Conservation (phyloP, 2,113 vertebrate species). For the Oenanthe melanoleuca region DNA sequence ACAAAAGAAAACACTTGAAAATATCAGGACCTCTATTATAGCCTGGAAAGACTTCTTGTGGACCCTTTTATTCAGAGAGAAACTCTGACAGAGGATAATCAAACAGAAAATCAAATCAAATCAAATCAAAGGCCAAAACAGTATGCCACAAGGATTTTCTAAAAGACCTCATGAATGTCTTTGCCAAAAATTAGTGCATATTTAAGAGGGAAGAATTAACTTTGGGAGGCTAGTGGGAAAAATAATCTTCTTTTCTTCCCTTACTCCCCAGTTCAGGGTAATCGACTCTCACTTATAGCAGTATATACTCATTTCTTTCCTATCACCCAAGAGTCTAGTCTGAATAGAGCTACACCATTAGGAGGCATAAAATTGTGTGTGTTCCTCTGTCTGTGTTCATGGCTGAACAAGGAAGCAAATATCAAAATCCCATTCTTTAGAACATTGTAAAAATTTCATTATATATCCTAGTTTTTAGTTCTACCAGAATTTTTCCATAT, state of each 20-base stretch:
- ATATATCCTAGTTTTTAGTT: not conserved
- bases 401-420: not conserved
- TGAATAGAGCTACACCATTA: not conserved
- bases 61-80: not conserved
- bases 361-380: not conserved
- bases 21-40: not conserved
- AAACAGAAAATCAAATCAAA: slow-evolving; percentile 17
- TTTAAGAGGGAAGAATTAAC: not conserved
- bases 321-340: not conserved
- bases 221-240: not conserved
- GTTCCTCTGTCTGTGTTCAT: not conserved
- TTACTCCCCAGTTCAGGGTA: not conserved
- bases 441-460: not conserved
- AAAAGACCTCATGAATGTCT: not conserved
- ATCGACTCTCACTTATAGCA: not conserved
- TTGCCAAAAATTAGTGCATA: not conserved
- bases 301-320: not conserved
- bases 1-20: not conserved
- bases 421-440: not conserved
- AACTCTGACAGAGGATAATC: not conserved
- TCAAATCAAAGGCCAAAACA: not conserved
- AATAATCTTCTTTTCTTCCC: not conserved
- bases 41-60: not conserved
- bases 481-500: not conserved
- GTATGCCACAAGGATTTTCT: not conserved